A percentile compares a stretch with the other conserved stretches of the same genome.
These are phyloP conservation scores for Polyodon spathula DNA, from an alignment of 2,113 vertebrate genomes.

Conservation along the genomic window DNA sequence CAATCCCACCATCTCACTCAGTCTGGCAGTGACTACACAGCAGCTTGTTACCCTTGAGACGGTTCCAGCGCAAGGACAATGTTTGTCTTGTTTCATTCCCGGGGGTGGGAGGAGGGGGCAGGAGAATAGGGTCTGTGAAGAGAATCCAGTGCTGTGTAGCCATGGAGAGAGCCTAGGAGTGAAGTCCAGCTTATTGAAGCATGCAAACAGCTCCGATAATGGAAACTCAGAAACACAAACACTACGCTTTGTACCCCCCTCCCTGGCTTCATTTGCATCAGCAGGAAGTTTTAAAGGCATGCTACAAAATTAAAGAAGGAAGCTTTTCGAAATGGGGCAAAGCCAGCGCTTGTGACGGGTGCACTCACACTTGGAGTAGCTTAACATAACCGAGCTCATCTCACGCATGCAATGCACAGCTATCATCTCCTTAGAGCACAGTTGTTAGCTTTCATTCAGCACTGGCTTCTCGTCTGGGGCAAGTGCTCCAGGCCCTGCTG, in stretches of 20 bases:
- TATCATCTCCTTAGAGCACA: too few relatives aligned
- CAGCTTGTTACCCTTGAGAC: conserved; percentile 24
- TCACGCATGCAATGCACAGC: too few relatives aligned
- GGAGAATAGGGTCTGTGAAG: conserved; percentile 12
- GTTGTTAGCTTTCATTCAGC: too few relatives aligned
- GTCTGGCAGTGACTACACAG: conserved; percentile 21
- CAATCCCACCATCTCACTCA: not conserved
- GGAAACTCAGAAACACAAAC: conserved; percentile 3
- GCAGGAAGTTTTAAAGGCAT: conserved; percentile 25
- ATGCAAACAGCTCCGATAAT: conserved; percentile 30
- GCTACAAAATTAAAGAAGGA: conserved; percentile 17
- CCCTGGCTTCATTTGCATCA: not conserved
- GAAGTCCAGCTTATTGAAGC: conserved; percentile 32
- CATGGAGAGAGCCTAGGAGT: conserved; percentile 40
- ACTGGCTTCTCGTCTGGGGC: too few relatives aligned
- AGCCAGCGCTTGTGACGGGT: too few relatives aligned
- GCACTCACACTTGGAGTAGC: too few relatives aligned
- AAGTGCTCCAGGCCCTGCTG: too few relatives aligned
- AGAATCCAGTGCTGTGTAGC: conserved; percentile 26
- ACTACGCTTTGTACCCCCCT: not conserved
- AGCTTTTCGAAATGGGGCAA: not conserved
- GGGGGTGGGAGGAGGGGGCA: conserved; percentile 41
- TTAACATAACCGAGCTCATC: too few relatives aligned
- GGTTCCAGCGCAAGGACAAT: conserved; percentile 42
- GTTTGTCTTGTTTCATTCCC: conserved; percentile 60